Conservation (phyloP, 2,888 invertebrate genomes). For the Trissolcus japonicus region DNA sequence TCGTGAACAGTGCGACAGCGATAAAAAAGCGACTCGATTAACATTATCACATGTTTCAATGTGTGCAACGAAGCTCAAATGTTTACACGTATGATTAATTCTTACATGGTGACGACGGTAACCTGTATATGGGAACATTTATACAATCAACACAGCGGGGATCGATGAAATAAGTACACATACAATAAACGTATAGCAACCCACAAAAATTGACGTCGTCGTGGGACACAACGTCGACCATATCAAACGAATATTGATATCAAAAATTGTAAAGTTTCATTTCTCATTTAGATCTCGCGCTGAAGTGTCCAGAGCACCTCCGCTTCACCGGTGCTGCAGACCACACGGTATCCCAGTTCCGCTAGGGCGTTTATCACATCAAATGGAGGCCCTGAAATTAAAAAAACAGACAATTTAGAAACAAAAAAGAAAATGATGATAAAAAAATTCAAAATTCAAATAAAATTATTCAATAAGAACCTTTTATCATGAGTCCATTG, state of each 20-base stretch:
- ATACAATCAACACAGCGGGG: conserved; percentile 22
- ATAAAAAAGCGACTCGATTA: conserved; percentile 24
- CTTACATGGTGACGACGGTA: conserved; percentile 16
- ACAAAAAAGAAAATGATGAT: too few species aligned
- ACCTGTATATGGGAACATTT: conserved; percentile 19
- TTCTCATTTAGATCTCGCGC: conserved; percentile 80
- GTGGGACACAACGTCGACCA: neutral
- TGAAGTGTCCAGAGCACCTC: conserved; percentile 91
- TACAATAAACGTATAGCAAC: conserved; percentile 14
- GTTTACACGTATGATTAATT: conserved; percentile 10
- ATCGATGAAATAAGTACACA: conserved; percentile 33
- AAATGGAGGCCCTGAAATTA: conserved; percentile 80
- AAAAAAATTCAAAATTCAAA: neutral
- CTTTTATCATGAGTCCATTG: conserved; percentile 85
- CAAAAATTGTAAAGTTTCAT: conserved; percentile 6
- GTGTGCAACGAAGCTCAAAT: conserved; percentile 31
- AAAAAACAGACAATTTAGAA: neutral
- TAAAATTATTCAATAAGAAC: conserved; percentile 63
- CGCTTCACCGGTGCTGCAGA: conserved; percentile 87
- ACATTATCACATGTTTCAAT: conserved; percentile 20
- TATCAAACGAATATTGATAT: conserved; percentile 6
- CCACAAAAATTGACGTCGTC: conserved; percentile 8
- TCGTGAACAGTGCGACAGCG: conserved; percentile 1
- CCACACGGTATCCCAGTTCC: conserved; percentile 86
- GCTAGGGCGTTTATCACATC: conserved; percentile 85